Evolutionary conservation across 2,113 vertebrate genomes (phyloP).

Genomic region (Phalacrocorax pelagicus): DNA sequence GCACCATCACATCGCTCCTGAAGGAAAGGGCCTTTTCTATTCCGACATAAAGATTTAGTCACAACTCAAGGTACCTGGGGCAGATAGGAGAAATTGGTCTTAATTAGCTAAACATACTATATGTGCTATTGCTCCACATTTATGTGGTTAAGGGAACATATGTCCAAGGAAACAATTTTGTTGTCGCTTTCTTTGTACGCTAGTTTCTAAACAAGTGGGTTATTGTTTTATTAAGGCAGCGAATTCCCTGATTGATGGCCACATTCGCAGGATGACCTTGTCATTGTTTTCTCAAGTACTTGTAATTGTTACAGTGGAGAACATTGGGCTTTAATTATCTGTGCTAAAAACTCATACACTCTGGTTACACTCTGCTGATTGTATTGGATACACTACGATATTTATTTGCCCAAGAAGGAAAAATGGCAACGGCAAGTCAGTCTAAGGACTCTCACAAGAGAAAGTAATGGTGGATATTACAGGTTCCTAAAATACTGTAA

Average conservation of each 20-base stretch:
- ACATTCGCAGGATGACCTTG: constrained; percentile 60
- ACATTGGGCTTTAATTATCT: constrained; percentile 81
- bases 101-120: constrained; percentile 16
- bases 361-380: constrained; percentile 73
- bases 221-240: constrained; percentile 55
- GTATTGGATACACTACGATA: constrained; percentile 75
- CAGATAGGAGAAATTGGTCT: constrained; percentile 10
- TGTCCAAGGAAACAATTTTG: constrained; percentile 51
- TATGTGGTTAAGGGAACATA: constrained; percentile 40
- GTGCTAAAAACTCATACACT: constrained; percentile 67
- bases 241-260: constrained; percentile 53
- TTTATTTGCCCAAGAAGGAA: constrained; percentile 64
- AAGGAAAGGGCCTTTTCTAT: background rate
- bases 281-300: constrained; percentile 64
- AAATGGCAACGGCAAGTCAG: constrained; percentile 64
- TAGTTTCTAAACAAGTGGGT: constrained; percentile 32
- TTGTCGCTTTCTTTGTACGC: background rate
- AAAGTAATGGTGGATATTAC: constrained; percentile 72
- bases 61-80: background rate
- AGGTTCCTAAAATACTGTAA: constrained; percentile 71
- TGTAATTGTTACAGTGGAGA: constrained; percentile 74
- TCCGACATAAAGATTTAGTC: background rate
- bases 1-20: background rate
- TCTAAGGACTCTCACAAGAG: constrained; percentile 58
- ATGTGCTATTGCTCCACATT: constrained; percentile 1